These are phyloP conservation scores for Odontophorus gujanensis DNA, from an alignment of 2,113 vertebrate genomes.

Conservation along the genomic window DNA sequence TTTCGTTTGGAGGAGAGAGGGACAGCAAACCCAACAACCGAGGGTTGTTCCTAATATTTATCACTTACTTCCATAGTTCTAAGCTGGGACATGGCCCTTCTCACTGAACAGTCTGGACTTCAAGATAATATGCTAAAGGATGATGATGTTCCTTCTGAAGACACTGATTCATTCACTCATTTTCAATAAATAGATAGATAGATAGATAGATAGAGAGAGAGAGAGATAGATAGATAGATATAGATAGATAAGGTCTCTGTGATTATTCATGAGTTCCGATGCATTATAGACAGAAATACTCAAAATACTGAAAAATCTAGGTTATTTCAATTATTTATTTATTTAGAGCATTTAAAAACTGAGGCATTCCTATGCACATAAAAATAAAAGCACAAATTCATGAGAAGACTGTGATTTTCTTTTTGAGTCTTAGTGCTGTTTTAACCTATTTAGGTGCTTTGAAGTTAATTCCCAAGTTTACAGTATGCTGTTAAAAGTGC, in stretches of 20 bases:
- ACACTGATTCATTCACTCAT: neutral
- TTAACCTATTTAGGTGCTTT: slow-evolving; percentile 40
- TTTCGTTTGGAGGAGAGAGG: neutral
- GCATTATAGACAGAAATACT: neutral
- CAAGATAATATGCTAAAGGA: neutral
- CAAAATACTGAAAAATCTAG: neutral
- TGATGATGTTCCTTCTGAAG: neutral
- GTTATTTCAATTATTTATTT: neutral
- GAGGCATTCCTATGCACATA: neutral
- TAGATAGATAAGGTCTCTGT: neutral
- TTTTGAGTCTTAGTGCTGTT: slow-evolving; percentile 20
- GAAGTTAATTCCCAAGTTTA: slow-evolving; percentile 58
- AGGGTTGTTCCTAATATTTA: neutral
- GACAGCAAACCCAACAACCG: neutral
- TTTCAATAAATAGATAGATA: neutral
- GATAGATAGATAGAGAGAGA: no score
- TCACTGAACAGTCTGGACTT: neutral
- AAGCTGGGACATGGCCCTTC: neutral
- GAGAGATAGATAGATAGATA: no score
- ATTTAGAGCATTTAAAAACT: neutral
- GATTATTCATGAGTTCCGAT: neutral
- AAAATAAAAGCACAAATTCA: neutral
- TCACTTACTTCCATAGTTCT: neutral
- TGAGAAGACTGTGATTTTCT: neutral
- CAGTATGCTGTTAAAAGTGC: slow-evolving; percentile 28